These are phyloP conservation scores for Centropristis striata DNA, from an alignment of 2,113 vertebrate species.

Conservation along the genomic window DNA sequence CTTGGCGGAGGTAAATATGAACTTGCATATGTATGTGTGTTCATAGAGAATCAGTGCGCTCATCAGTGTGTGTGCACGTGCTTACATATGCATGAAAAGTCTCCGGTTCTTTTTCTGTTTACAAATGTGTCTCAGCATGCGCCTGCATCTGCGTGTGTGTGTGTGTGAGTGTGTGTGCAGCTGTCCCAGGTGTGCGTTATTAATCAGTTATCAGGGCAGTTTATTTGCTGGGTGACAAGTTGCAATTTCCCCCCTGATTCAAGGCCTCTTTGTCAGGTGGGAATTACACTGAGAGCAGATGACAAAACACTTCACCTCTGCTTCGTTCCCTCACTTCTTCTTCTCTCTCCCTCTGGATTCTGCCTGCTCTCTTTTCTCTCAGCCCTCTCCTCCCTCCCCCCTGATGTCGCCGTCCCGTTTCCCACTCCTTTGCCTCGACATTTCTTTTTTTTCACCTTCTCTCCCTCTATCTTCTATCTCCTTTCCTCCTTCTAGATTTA, in stretches of 20 bases:
- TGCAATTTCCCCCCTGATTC: slow-evolving; percentile 98
- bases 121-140: slow-evolving; percentile 55
- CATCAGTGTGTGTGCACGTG: slow-evolving; percentile 10
- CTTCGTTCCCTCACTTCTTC: slow-evolving; percentile 58
- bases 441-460: slow-evolving; percentile 74
- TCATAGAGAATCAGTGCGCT: background rate
- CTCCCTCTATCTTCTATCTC: slow-evolving; percentile 82
- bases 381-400: slow-evolving; percentile 70
- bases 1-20: background rate
- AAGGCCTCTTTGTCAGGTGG: slow-evolving; percentile 98
- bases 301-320: slow-evolving; percentile 98
- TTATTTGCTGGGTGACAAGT: slow-evolving; percentile 99
- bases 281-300: slow-evolving; percentile 97
- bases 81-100: slow-evolving; percentile 6
- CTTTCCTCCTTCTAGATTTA: slow-evolving; percentile 70
- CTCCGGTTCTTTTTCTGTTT: slow-evolving; percentile 42
- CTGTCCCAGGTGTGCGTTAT: slow-evolving; percentile 99
- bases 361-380: slow-evolving; percentile 21
- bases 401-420: slow-evolving; percentile 69
- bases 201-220: slow-evolving; percentile 99
- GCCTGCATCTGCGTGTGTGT: slow-evolving; percentile 37
- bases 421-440: background rate
- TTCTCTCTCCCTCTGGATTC: slow-evolving; percentile 54
- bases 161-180: slow-evolving; percentile 74
- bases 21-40: slow-evolving; percentile 16